phyloP scores from a whole-genome alignment of 2,113 vertebrate species.

The Daboia siamensis region DNA sequence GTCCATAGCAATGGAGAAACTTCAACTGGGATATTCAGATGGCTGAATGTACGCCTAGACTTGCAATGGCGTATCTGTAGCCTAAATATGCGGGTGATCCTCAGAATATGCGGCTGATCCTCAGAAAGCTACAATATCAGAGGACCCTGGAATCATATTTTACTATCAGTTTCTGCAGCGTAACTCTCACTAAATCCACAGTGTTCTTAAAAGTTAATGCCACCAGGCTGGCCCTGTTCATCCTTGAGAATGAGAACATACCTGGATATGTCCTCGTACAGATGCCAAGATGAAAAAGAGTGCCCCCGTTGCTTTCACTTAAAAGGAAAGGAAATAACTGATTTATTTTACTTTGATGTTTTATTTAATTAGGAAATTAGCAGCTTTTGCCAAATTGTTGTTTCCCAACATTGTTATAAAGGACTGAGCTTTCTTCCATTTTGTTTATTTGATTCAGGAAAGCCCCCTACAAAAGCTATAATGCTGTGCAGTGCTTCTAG shows the following conservation, averaged over 20 bases:
- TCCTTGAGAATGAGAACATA: neutral
- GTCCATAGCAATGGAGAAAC: neutral
- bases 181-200: neutral
- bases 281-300: neutral
- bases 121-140: neutral
- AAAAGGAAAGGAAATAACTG: neutral
- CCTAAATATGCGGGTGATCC: neutral
- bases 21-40: neutral
- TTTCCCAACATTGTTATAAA: neutral
- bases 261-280: neutral
- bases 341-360: conserved; percentile 5
- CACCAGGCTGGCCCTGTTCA: neutral
- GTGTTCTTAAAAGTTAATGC: neutral
- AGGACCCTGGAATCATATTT: neutral
- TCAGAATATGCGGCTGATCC: neutral
- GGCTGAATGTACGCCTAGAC: neutral
- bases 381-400: conserved; percentile 6
- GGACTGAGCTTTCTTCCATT: neutral
- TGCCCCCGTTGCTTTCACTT: neutral
- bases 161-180: neutral
- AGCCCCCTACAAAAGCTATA: no score
- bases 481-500: neutral
- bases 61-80: neutral
- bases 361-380: neutral
- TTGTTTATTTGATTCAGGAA: neutral